Percentiles rank a stretch among this genome's conserved stretches.
These are phyloP conservation scores for Ictalurus furcatus DNA, from an alignment of 2,113 vertebrate species.

Conservation along the genomic window DNA sequence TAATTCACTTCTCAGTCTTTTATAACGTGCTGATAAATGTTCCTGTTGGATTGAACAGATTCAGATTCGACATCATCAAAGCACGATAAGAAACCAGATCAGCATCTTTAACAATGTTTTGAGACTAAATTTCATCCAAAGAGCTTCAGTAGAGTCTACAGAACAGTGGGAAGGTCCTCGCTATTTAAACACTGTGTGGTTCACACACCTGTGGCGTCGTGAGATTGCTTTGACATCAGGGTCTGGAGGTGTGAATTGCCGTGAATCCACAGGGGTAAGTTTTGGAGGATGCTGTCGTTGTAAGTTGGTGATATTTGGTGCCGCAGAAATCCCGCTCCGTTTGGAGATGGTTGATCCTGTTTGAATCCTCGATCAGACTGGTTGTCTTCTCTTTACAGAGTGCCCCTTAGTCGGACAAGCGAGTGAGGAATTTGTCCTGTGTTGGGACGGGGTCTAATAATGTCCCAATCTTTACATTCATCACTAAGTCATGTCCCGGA, in stretches of 20 bases:
- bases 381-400: not conserved
- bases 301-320: not conserved
- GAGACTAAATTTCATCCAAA: not conserved
- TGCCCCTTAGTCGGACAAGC: not conserved
- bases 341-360: not conserved
- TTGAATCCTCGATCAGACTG: not conserved
- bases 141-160: not conserved
- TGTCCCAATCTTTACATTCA: not conserved
- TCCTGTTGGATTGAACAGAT: not conserved
- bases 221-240: slow-evolving; percentile 17
- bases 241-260: not conserved
- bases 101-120: not conserved
- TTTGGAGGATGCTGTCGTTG: not conserved
- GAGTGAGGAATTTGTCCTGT: not conserved
- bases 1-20: not conserved
- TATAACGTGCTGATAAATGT: not conserved
- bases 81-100: not conserved
- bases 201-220: not conserved
- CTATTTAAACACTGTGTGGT: not conserved
- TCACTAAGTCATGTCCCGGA: not conserved
- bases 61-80: not conserved
- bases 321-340: not conserved
- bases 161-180: not conserved
- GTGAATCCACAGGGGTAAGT: not conserved
- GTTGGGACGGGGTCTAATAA: not conserved